These are phyloP conservation scores for Scopus umbretta DNA, from an alignment of 2,113 vertebrate genomes.

Conservation along the genomic window DNA sequence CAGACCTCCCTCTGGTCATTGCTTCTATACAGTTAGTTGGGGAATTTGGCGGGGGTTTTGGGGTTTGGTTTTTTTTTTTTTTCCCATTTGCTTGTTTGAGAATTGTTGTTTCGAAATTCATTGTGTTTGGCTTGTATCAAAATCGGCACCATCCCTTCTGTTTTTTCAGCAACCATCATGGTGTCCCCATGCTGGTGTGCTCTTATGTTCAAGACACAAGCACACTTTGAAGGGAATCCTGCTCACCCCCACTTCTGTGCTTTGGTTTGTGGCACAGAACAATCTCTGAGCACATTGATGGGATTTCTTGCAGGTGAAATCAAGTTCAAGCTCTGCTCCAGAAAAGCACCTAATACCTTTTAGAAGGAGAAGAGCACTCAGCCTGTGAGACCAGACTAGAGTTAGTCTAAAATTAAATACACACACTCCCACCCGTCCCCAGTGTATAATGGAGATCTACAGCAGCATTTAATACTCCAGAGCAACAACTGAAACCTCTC, in stretches of 20 bases:
- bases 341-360: not conserved
- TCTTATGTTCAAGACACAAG: not conserved
- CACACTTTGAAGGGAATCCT: not conserved
- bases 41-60: not conserved
- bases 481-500: not conserved
- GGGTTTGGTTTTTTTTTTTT: not conserved
- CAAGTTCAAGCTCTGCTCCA: not conserved
- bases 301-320: not conserved
- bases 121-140: not conserved
- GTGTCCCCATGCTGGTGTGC: not conserved
- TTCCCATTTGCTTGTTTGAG: not conserved
- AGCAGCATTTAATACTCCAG: not conserved
- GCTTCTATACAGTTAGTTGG: not conserved
- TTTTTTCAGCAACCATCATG: fast-evolving
- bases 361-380: not conserved
- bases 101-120: not conserved
- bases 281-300: not conserved
- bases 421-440: not conserved
- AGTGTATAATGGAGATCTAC: not conserved
- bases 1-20: not conserved
- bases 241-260: not conserved
- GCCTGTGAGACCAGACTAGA: not conserved
- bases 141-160: not conserved
- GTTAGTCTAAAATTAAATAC: not conserved
- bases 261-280: not conserved